Percentiles rank a stretch among this genome's conserved stretches.
Conservation (phyloP, 2,797 vertebrate genomes). For the Chromis chromis region DNA sequence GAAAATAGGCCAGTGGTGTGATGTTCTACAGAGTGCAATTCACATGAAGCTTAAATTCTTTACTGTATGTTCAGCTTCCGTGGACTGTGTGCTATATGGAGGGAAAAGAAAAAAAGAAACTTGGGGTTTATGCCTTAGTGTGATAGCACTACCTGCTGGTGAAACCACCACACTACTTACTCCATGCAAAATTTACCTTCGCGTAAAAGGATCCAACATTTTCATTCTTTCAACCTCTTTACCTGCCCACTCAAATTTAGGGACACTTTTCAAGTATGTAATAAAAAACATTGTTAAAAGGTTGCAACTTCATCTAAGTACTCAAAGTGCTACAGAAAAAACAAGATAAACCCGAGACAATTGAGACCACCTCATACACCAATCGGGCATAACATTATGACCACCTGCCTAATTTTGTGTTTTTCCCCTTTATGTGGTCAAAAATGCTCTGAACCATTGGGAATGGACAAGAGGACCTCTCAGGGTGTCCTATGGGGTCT, state of each 20-base stretch:
- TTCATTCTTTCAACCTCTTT: not conserved
- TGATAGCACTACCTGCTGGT: conserved; percentile 75
- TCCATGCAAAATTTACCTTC: not conserved
- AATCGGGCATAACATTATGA: no score
- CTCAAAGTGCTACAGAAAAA: not conserved
- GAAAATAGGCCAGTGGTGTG: not conserved
- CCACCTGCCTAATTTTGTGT: no score
- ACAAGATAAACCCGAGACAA: not conserved
- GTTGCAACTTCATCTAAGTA: not conserved
- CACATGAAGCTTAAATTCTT: conserved; percentile 1
- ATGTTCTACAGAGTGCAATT: conserved; percentile 1
- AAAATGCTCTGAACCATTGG: no score
- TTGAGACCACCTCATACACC: not conserved
- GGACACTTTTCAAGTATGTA: not conserved
- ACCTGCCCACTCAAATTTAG: not conserved
- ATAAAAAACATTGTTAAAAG: not conserved
- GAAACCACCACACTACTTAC: conserved; percentile 34
- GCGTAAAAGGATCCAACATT: not conserved
- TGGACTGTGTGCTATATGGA: not conserved
- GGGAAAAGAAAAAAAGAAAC: not conserved
- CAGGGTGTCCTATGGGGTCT: no score
- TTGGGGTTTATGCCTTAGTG: conserved; percentile 37
- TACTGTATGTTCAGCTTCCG: conserved; percentile 14
- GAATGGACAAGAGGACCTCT: no score
- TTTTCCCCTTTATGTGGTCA: no score